These are phyloP conservation scores for Melanotaenia duboulayi DNA, from an alignment of 2,113 vertebrate species.

Conservation along the genomic window DNA sequence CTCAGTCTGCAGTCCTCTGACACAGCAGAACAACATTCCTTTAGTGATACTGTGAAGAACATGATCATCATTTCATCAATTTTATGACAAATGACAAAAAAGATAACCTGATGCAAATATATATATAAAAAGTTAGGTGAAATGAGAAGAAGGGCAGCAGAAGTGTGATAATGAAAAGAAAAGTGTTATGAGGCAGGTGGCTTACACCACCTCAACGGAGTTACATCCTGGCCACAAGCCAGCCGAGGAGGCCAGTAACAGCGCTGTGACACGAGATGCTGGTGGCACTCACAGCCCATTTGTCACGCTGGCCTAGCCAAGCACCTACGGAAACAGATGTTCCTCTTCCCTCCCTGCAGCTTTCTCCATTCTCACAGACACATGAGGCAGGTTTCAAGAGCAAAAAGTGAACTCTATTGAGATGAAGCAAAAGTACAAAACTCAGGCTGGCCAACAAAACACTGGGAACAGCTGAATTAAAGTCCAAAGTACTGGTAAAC, in stretches of 20 bases:
- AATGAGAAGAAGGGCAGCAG: slow-evolving; percentile 6
- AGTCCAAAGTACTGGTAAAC: too few relatives aligned
- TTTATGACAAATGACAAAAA: slow-evolving; percentile 15
- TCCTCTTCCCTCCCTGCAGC: slow-evolving; percentile 9
- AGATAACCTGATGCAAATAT: background rate
- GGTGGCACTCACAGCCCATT: slow-evolving; percentile 59
- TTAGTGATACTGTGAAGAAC: background rate
- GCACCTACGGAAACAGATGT: slow-evolving; percentile 26
- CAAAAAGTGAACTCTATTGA: background rate
- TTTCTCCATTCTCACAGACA: background rate
- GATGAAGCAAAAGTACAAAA: background rate
- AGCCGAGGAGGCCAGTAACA: slow-evolving; percentile 41
- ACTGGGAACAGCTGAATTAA: too few relatives aligned
- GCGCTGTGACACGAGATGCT: slow-evolving; percentile 53
- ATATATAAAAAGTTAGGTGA: background rate
- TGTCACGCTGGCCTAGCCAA: slow-evolving; percentile 32
- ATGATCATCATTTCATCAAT: slow-evolving; percentile 14
- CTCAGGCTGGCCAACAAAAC: background rate
- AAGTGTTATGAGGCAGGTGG: slow-evolving; percentile 29
- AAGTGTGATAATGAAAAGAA: slow-evolving; percentile 22
- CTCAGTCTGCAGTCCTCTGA: slow-evolving; percentile 3
- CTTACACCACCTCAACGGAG: slow-evolving; percentile 44
- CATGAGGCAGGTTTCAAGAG: slow-evolving; percentile 15
- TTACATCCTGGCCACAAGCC: slow-evolving; percentile 51
- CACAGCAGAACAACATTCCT: slow-evolving; percentile 15